Base-by-base conservation (phyloP, 1,140 invertebrate genomes). In the Glomeris maerens region DNA sequence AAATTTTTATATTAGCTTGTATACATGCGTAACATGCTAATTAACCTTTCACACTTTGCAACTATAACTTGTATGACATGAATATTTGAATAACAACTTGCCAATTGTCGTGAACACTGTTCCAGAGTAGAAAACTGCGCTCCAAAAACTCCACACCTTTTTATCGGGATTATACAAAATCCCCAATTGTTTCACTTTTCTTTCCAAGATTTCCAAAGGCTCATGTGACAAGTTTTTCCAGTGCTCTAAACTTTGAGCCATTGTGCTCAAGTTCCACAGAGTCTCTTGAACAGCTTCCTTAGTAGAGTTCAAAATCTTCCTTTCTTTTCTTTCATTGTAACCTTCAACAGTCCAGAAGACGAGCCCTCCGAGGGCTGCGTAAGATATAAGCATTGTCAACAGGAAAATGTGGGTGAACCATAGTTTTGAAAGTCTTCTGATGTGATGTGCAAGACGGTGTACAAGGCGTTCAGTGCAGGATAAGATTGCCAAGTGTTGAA, bases 391-490 rank as follows among this genome's bases (percentile, higher is more conserved):
- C 10, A 17, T 42, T 10, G 40, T 4, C 17, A 42, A 42, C 4
- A 42, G 40, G 4, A 42, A 17, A 10, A 42, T 4, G 17, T 42
- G 40, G 25, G 40, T 5, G 40, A 42, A 42, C 40, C 40, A 42
- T 4, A 42, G 5, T 4, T 20, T 4, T 10, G 40, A 42, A 20
- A 42, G 25, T 17, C 5, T 4, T 42, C 25, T 42, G 17, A 42
- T 23, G 10, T 42, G 5, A 10, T 23, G 5, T 10, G 40, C 5
- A 7, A 17, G 17, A 5, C 17, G 10, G 20, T 17, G 4, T 5
- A 42, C 40, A 42, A 17, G 25, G 10, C 5, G 5, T 42, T 42
- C 40, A 4, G 40, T 4, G 25, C 40, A 42, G 5, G 40, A 21
- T 4, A 42, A 17, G 20, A 42, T 42, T 42, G n/a, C n/a, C n/a